phyloP scores from a whole-genome alignment of 2,888 invertebrate species.

The Blastobasis adustella region DNA sequence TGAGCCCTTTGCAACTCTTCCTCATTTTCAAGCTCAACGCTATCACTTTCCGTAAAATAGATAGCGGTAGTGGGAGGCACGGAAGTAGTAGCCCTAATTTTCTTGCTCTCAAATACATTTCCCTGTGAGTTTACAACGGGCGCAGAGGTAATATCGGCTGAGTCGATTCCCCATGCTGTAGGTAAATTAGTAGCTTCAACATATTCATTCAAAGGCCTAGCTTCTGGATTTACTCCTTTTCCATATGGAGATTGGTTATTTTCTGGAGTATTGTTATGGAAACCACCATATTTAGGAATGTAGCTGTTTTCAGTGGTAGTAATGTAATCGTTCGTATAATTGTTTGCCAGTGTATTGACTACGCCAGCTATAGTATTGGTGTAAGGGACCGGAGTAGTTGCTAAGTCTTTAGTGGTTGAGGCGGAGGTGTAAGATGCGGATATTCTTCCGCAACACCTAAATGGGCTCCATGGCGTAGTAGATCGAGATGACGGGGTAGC shows the following conservation, averaged over 20 bases:
- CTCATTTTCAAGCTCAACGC: slow-evolving; percentile 68
- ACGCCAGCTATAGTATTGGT: slow-evolving; percentile 58
- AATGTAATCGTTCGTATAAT: slow-evolving; percentile 26
- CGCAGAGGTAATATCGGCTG: slow-evolving; percentile 36
- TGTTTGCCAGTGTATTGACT: slow-evolving; percentile 34
- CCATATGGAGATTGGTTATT: slow-evolving; percentile 60
- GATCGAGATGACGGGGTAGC: slow-evolving; percentile 31
- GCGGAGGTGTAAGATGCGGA: slow-evolving; percentile 63
- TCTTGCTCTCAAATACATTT: slow-evolving; percentile 56
- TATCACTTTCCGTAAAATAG: slow-evolving; percentile 57
- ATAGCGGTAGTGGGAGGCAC: slow-evolving; percentile 45
- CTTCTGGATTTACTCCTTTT: slow-evolving; percentile 50
- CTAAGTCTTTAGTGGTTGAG: slow-evolving; percentile 32
- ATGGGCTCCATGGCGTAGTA: slow-evolving; percentile 46
- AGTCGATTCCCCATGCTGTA: slow-evolving; percentile 60
- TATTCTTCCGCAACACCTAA: slow-evolving; percentile 61
- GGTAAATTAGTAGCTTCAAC: slow-evolving; percentile 61
- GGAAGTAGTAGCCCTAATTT: slow-evolving; percentile 40
- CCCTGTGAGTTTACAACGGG: slow-evolving; percentile 39
- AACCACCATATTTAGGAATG: slow-evolving; percentile 49
- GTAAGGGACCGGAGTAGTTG: slow-evolving; percentile 56
- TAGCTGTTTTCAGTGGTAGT: slow-evolving; percentile 47
- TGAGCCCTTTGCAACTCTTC: slow-evolving; percentile 81
- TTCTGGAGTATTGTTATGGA: slow-evolving; percentile 58
- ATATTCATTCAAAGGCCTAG: slow-evolving; percentile 63